These are phyloP conservation scores for Mechanitis mazaeus DNA, from an alignment of 2,888 invertebrate species.

Conservation along the genomic window DNA sequence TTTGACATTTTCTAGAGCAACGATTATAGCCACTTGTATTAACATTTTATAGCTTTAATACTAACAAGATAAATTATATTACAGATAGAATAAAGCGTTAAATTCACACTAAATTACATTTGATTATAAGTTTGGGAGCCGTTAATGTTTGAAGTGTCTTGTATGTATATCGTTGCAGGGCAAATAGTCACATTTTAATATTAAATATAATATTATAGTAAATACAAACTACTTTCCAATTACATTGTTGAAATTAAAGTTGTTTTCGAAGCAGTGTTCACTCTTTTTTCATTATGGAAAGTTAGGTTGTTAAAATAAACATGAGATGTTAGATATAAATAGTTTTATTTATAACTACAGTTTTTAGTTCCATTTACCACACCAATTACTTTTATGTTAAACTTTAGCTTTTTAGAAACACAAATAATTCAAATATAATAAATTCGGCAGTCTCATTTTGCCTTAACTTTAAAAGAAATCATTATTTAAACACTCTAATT, in stretches of 20 bases:
- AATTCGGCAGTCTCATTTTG: no score
- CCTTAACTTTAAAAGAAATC: no score
- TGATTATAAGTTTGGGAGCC: conserved; percentile 4
- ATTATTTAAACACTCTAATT: neutral
- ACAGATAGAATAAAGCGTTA: neutral
- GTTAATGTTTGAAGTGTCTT: neutral
- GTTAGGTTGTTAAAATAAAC: no score
- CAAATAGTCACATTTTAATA: neutral
- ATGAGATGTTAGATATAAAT: no score
- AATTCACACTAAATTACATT: conserved; percentile 6
- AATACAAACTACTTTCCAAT: neutral
- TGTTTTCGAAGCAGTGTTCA: no score
- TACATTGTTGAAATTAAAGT: neutral
- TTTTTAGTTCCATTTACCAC: no score
- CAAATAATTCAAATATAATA: no score
- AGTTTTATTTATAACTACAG: no score
- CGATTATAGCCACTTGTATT: conserved; percentile 18
- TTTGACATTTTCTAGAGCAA: conserved; percentile 18
- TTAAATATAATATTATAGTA: no score
- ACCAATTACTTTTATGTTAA: no score
- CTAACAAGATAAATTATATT: conserved; percentile 4
- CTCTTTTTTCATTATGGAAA: no score
- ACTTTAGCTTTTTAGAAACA: no score
- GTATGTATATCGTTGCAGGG: neutral
- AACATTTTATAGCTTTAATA: conserved; percentile 15